Conservation (phyloP, 2,888 invertebrate species). For the Eupithecia pulchellata region DNA sequence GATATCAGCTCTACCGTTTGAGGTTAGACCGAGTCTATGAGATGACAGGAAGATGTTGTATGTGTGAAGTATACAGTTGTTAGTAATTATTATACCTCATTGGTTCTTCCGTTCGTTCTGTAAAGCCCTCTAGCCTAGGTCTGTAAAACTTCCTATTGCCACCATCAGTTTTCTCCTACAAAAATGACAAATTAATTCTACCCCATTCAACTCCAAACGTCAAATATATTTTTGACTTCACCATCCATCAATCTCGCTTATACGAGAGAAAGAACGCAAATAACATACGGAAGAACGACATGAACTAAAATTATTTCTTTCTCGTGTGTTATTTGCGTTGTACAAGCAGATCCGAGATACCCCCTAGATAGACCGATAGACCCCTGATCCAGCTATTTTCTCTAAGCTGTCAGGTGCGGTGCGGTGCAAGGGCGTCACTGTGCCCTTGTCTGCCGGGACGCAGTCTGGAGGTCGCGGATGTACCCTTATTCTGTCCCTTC, state of each 20-base stretch:
- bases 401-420: slow-evolving; percentile 48
- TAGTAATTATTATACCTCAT: too few species aligned
- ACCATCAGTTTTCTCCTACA: neutral
- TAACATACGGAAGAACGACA: neutral
- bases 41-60: neutral
- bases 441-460: slow-evolving; percentile 75
- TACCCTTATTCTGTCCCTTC: slow-evolving; percentile 67
- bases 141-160: neutral
- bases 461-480: slow-evolving; percentile 82
- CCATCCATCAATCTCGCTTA: too few species aligned
- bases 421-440: slow-evolving; percentile 73
- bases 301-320: neutral
- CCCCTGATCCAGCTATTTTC: slow-evolving; percentile 8
- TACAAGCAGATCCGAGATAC: neutral
- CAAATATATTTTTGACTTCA: too few species aligned
- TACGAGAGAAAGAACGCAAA: neutral
- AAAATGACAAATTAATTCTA: neutral
- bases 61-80: neutral
- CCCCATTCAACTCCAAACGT: neutral
- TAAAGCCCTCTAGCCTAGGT: neutral
- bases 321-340: neutral
- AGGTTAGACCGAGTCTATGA: neutral
- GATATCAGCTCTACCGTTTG: neutral
- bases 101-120: neutral
- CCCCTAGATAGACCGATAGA: too few species aligned